These are phyloP conservation scores for Dolichomitus sp. DNA, from an alignment of 2,888 invertebrate species.

Conservation along the genomic window DNA sequence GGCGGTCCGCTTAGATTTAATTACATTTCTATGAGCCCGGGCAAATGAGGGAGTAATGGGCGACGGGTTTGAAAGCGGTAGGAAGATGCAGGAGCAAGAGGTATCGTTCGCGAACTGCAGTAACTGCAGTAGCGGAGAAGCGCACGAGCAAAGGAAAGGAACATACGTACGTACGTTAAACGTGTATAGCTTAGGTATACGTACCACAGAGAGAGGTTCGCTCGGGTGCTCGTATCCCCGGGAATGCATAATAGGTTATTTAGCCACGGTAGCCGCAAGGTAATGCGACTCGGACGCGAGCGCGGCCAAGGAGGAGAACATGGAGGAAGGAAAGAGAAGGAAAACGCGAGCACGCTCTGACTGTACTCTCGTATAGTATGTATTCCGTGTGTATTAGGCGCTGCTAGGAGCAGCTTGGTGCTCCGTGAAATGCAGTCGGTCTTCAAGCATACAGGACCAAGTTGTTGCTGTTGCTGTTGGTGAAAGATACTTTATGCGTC, in stretches of 20 bases:
- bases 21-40: slow-evolving; percentile 78
- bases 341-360: slow-evolving; percentile 23
- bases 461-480: slow-evolving; percentile 13
- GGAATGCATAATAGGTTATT: slow-evolving; percentile 82
- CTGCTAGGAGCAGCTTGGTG: slow-evolving; percentile 27
- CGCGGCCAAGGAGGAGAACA: slow-evolving; percentile 6
- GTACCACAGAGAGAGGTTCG: slow-evolving; percentile 45
- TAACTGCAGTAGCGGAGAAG: slow-evolving; percentile 48
- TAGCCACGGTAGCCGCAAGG: slow-evolving; percentile 75
- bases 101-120: slow-evolving; percentile 35
- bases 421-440: slow-evolving; percentile 42
- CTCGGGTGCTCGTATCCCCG: slow-evolving; percentile 56
- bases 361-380: not conserved
- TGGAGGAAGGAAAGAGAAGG: slow-evolving; percentile 40
- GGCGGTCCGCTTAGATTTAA: slow-evolving; percentile 78
- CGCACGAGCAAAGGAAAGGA: slow-evolving; percentile 34
- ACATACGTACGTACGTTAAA: slow-evolving; percentile 26
- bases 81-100: slow-evolving; percentile 38
- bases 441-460: slow-evolving; percentile 33
- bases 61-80: slow-evolving; percentile 42
- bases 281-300: slow-evolving; percentile 70
- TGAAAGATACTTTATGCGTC: slow-evolving; percentile 47
- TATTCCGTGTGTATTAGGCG: slow-evolving; percentile 19
- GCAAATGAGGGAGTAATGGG: slow-evolving; percentile 78
- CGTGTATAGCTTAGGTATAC: slow-evolving; percentile 38